These are phyloP conservation scores for Contarinia nasturtii DNA, from an alignment of 1,140 invertebrate species.

Conservation along the genomic window DNA sequence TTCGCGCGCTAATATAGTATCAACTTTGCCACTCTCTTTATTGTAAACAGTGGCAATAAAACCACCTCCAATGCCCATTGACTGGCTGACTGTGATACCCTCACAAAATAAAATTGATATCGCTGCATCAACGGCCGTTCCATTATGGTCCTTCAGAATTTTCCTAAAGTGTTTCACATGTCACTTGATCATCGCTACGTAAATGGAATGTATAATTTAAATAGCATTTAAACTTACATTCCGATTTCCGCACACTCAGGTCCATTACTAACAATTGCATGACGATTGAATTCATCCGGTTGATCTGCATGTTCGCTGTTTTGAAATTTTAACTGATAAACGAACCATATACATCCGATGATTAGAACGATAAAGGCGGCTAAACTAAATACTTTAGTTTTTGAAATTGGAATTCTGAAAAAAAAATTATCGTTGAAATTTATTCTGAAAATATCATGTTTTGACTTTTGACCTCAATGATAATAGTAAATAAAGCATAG, in stretches of 20 bases:
- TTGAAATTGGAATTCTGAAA: too few species aligned
- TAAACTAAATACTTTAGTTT: too few species aligned
- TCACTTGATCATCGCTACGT: not conserved
- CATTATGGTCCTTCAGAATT: conserved; percentile 27
- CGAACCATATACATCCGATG: too few species aligned
- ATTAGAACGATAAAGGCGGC: too few species aligned
- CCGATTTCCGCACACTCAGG: not conserved
- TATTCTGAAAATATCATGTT: too few species aligned
- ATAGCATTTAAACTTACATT: not conserved
- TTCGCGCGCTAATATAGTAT: conserved; percentile 46
- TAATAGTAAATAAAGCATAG: too few species aligned
- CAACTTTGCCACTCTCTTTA: conserved; percentile 22
- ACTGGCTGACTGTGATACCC: conserved; percentile 56
- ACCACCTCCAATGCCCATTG: conserved; percentile 68
- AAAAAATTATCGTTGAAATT: too few species aligned
- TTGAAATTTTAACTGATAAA: too few species aligned
- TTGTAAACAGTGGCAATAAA: conserved; percentile 62
- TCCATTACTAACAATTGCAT: not conserved
- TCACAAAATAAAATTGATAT: conserved; percentile 67
- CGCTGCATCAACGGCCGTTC: conserved; percentile 65
- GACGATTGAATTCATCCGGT: too few species aligned
- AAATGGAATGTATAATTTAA: not conserved
- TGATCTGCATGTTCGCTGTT: too few species aligned
- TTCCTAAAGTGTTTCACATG: not conserved
- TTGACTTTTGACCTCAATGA: too few species aligned